Base-by-base conservation (phyloP, 2,113 vertebrate genomes). In the Trinectes maculatus region DNA sequence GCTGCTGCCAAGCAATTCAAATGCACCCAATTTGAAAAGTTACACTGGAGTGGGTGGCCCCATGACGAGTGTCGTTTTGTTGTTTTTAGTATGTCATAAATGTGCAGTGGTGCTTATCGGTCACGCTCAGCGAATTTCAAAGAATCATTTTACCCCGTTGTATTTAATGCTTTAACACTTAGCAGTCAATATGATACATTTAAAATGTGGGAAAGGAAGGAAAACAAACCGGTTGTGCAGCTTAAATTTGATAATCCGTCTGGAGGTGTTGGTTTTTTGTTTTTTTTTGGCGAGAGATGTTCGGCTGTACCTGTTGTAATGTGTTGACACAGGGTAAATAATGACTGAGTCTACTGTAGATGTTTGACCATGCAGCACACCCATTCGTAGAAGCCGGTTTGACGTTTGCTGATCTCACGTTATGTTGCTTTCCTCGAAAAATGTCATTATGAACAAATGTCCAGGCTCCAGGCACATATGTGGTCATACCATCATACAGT, bases 301-400 rank as follows among this genome's bases (percentile, higher is more conserved):
- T 3, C 16, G 52, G 61, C 59, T 71, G 64, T 58, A 4, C 43
- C 16, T 29, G 28, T 47, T 39, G 16, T 54, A 48, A 44, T 34
- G 6, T 71, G 43, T 42, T 72, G 47, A 71, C 57, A 25, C 16
- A 53, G 40, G 34, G 52, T 40, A 39, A 69, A 29, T 3, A 43
- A 51, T 67, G 39, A 63, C 79, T 69, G 67, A 63, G 44, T 57
- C 42, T 33, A 40, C 53, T 71, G 71, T 82, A 47, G 74, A 31
- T 49, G 13, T 54, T 80, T 77, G 36, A 25, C 63, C 13, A 11
- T n/a, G 15, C 22, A 46, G 18, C 70, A 51, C 70, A 39, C 49
- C 53, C 39, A 28, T 40, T 51, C 22, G 0, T 4, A 18, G 64
- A 4, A 48, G n/a, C 7, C 0, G 24, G 18, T 0, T 31, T 33